These are phyloP conservation scores for Carassius auratus DNA, from an alignment of 2,113 vertebrate genomes.

Conservation along the genomic window DNA sequence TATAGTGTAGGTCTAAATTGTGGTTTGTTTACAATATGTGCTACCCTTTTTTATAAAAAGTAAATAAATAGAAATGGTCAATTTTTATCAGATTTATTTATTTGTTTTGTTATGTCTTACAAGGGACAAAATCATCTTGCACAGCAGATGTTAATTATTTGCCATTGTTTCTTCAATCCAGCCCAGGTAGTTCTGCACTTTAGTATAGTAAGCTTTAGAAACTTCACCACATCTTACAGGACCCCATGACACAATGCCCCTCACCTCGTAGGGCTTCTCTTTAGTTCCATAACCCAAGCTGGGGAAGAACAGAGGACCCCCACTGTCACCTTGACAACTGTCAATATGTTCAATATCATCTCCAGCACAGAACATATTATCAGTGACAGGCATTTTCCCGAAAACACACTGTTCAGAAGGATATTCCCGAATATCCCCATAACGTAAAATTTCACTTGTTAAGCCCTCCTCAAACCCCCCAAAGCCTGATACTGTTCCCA, in stretches of 20 bases:
- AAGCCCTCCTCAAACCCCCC: rapidly evolving
- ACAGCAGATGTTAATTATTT: slow-evolving; percentile 12
- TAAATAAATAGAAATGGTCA: not conserved
- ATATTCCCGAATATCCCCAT: slow-evolving; percentile 74
- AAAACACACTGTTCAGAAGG: slow-evolving; percentile 78
- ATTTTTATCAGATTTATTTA: not conserved
- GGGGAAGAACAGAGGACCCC: slow-evolving; percentile 78
- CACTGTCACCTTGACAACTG: slow-evolving; percentile 84
- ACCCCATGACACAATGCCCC: slow-evolving; percentile 90
- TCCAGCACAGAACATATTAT: slow-evolving; percentile 89
- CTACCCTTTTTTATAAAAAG: too few species aligned
- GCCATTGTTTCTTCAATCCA: slow-evolving; percentile 85
- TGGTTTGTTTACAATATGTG: too few species aligned
- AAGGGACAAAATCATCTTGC: not conserved
- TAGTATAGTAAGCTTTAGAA: slow-evolving; percentile 86
- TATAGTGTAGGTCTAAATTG: too few species aligned
- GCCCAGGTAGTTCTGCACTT: slow-evolving; percentile 82
- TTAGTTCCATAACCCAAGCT: slow-evolving; percentile 36
- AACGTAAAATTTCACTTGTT: not conserved
- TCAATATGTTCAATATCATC: slow-evolving; percentile 81
- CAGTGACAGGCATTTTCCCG: slow-evolving; percentile 75
- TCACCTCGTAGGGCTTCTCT: slow-evolving; percentile 62
- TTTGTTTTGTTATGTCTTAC: not conserved
- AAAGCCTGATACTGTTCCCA: slow-evolving; percentile 25
- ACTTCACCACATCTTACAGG: slow-evolving; percentile 65